Evolutionary conservation across 2,888 invertebrate genomes (phyloP).

Genomic region (Synergus umbraculus): DNA sequence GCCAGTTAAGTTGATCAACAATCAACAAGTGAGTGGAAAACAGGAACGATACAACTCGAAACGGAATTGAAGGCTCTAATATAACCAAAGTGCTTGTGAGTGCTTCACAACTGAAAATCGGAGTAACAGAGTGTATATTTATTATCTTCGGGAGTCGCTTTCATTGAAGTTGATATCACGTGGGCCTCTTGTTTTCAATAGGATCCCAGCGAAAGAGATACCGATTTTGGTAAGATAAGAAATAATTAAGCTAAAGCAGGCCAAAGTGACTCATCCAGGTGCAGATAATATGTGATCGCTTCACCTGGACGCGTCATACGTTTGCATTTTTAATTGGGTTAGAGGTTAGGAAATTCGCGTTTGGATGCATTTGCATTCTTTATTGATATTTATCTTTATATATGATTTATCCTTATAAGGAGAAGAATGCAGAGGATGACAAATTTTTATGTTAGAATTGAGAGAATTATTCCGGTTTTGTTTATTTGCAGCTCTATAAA

Average conservation of each 20-base stretch:
- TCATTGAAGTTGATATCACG: slow-evolving; percentile 18
- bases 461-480: not conserved
- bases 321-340: slow-evolving; percentile 14
- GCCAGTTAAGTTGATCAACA: not conserved
- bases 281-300: not conserved
- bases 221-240: slow-evolving; percentile 1
- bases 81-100: slow-evolving; percentile 24
- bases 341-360: slow-evolving; percentile 9
- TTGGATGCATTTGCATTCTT: not conserved
- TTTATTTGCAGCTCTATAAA: not conserved
- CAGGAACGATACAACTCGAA: not conserved
- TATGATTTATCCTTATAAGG: not conserved
- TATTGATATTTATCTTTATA: not conserved
- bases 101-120: slow-evolving; percentile 6
- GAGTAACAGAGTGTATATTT: not conserved
- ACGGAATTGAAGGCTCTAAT: slow-evolving; percentile 12
- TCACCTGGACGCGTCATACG: not conserved
- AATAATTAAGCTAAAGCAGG: not conserved
- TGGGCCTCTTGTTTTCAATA: not conserved
- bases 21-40: slow-evolving; percentile 14
- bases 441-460: not conserved
- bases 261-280: not conserved
- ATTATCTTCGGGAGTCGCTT: not conserved
- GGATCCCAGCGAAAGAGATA: not conserved
- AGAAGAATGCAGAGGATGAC: not conserved